A percentile compares a stretch with the other conserved stretches of the same genome.
Evolutionary conservation across 2,113 vertebrate species (phyloP).

Genomic region (Pluvialis apricaria): DNA sequence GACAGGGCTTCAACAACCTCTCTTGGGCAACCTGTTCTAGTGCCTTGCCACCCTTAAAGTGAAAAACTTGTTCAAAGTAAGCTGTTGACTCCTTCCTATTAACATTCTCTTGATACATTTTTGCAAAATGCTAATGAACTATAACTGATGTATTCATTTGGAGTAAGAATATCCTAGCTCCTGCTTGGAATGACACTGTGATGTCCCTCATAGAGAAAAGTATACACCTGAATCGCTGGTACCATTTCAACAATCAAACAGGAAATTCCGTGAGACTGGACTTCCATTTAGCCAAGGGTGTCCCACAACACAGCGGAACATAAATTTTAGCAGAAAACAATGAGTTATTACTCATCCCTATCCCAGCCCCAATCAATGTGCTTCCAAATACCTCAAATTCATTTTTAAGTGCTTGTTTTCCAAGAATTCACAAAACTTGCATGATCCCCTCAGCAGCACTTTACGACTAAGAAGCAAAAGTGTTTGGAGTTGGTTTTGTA

Average conservation of each 20-base stretch:
- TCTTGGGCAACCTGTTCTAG: no score
- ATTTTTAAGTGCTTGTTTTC: not conserved
- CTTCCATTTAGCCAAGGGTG: not conserved
- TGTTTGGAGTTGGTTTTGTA: not conserved
- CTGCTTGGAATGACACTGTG: not conserved
- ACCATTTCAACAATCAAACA: not conserved
- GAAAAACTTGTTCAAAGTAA: not conserved
- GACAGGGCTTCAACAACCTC: no score
- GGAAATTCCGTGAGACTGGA: not conserved
- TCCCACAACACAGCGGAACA: not conserved
- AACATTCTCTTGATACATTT: not conserved
- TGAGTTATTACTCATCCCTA: not conserved
- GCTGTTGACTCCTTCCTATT: not conserved
- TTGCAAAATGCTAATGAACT: not conserved
- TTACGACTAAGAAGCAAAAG: not conserved
- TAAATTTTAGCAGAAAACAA: not conserved
- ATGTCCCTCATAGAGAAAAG: not conserved
- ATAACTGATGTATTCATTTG: not conserved
- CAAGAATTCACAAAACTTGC: not conserved
- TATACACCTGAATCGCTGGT: not conserved
- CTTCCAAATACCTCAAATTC: not conserved
- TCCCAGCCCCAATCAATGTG: not conserved
- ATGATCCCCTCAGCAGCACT: not conserved
- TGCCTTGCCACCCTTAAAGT: no score
- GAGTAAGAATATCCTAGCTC: not conserved